Evolutionary conservation across 2,888 invertebrate species (phyloP), one percentile per base, ranked within the genome.

Genomic region (Adelognathus sp.): DNA sequence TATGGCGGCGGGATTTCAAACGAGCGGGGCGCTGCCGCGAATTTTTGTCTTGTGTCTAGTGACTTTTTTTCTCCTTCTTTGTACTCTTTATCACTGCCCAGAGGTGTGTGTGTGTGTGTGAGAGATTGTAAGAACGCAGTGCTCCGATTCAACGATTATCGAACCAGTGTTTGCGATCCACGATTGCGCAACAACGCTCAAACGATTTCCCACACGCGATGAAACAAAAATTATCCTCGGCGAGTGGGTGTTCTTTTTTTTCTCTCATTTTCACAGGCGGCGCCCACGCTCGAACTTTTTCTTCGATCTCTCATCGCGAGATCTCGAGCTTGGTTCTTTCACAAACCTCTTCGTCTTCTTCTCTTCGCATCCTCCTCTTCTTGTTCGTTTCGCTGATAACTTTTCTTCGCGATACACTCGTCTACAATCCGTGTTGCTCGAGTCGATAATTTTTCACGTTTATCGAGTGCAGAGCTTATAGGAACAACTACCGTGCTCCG

Each of bases 401-500:
- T 9, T 27, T 18, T 44, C 33, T 64, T 24, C 24, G n/a, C 9
- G 27, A n/a, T n/a, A n/a, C 61, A 33, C 24, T 16, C 52, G 36
- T 72, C 41, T 64, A 63, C 46, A n/a, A 44, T 66, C 70, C 71
- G 54, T 67, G 5, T 52, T 50, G 61, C 56, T 61, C 74, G n/a
- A n/a, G n/a, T 71, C 39, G 31, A 61, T 74, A 70, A n/a, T n/a
- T 75, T 76, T 74, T 71, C 61, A 31, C n/a, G n/a, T n/a, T n/a
- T 69, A 69, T 56, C 33, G 73, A 66, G n/a, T n/a, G 70, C 69
- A 74, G 73, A 84, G 77, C 84, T n/a, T 82, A 85, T 90, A 90
- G 90, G 90, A 90, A 90, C 89, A 84, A 85, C 84, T 87, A 88
- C 90, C 90, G 90, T 90, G 89, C 87, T 88, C 79, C 80, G 77